Evolutionary conservation across 2,113 vertebrate species (phyloP).

Genomic region (Albula goreensis): DNA sequence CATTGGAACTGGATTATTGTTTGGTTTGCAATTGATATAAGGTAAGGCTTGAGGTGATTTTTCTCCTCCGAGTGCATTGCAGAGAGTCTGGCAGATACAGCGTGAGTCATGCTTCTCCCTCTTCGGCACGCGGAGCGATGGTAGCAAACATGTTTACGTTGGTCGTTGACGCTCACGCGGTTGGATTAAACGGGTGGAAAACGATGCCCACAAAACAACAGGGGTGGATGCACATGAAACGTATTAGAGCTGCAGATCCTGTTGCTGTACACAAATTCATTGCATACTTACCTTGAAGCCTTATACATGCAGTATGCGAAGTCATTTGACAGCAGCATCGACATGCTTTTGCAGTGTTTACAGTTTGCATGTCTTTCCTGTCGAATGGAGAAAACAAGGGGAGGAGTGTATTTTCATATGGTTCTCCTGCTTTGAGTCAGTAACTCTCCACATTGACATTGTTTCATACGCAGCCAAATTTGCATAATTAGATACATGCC

Average conservation of each 20-base stretch:
- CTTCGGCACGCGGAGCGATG: not conserved
- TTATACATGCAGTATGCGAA: not conserved
- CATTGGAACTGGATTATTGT: conserved; percentile 4
- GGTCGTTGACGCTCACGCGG: not conserved
- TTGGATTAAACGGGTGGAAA: not conserved
- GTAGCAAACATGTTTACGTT: conserved; percentile 26
- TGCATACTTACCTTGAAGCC: not conserved
- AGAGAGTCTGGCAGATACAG: not conserved
- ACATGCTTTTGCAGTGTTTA: too few species aligned
- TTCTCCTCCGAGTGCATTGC: not conserved
- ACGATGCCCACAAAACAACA: not conserved
- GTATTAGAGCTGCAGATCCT: not conserved
- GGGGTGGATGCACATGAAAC: not conserved
- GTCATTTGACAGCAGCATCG: not conserved
- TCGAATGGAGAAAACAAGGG: too few species aligned
- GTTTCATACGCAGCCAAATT: not conserved
- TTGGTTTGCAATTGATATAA: not conserved
- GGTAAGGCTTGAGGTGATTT: not conserved
- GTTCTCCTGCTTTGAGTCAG: not conserved
- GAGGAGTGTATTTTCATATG: too few species aligned
- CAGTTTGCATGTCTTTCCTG: too few species aligned
- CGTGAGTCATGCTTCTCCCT: not conserved
- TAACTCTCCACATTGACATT: not conserved
- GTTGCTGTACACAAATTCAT: not conserved
- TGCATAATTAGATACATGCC: not conserved